A percentile compares a stretch with the other conserved stretches of the same genome.
Evolutionary conservation across 2,888 invertebrate species (phyloP).

Genomic region (Emmelina monodactyla): DNA sequence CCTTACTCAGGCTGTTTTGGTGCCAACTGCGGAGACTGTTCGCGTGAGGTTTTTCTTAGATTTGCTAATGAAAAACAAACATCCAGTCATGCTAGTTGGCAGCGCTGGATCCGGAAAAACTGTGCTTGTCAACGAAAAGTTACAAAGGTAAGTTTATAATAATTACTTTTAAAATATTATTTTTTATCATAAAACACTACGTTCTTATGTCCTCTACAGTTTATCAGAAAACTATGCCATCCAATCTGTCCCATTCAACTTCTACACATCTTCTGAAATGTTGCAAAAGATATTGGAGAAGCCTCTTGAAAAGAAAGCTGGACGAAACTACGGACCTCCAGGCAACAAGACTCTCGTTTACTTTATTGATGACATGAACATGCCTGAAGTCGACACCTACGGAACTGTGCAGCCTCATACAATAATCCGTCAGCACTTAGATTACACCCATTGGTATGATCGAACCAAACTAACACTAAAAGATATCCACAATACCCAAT

Average conservation of each 20-base stretch:
- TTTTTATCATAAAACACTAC: no score
- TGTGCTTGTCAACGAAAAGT: slow-evolving; percentile 76
- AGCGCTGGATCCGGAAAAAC: slow-evolving; percentile 95
- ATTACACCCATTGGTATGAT: slow-evolving; percentile 93
- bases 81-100: slow-evolving; percentile 95
- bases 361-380: slow-evolving; percentile 97
- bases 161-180: no score
- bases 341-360: slow-evolving; percentile 93
- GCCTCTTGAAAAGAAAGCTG: slow-evolving; percentile 95
- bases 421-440: slow-evolving; percentile 92
- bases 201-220: slow-evolving; percentile 27
- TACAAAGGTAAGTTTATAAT: slow-evolving; percentile 50
- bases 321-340: slow-evolving; percentile 93
- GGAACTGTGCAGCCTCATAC: slow-evolving; percentile 98
- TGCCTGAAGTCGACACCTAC: slow-evolving; percentile 91
- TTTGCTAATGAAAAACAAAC: slow-evolving; percentile 84
- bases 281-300: slow-evolving; percentile 92
- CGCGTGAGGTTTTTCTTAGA: slow-evolving; percentile 89
- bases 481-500: slow-evolving; percentile 96
- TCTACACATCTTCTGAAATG: slow-evolving; percentile 95
- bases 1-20: slow-evolving; percentile 77
- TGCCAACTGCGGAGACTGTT: slow-evolving; percentile 93
- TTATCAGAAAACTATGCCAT: slow-evolving; percentile 88
- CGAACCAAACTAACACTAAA: slow-evolving; percentile 86
- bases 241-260: slow-evolving; percentile 94